These are phyloP conservation scores for Mustela nigripes DNA, from an alignment of 2,113 vertebrate genomes.

Conservation along the genomic window DNA sequence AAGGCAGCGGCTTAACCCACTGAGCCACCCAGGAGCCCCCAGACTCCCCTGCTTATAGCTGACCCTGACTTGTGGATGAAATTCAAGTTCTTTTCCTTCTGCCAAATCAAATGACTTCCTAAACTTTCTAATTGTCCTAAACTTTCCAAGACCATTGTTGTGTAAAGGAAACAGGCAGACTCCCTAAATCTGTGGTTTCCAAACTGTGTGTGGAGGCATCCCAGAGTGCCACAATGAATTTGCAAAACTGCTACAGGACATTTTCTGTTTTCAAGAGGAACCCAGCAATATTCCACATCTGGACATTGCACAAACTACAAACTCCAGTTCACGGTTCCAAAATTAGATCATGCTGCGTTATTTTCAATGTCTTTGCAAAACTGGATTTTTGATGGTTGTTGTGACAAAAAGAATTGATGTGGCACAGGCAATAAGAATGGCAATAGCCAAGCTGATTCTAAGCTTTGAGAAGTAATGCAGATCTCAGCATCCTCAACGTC, in stretches of 20 bases:
- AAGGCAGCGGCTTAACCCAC: too few species aligned
- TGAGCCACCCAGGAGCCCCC: too few species aligned
- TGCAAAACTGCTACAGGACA: background rate
- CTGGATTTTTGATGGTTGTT: background rate
- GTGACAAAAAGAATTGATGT: background rate
- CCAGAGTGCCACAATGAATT: background rate
- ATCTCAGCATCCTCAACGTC: background rate
- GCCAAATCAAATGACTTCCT: background rate
- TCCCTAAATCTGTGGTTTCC: background rate
- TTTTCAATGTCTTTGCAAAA: slow-evolving; percentile 2
- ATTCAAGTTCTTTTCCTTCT: slow-evolving; percentile 35
- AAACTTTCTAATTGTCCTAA: background rate
- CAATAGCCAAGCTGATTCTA: background rate
- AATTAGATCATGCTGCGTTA: background rate
- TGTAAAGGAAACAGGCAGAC: background rate
- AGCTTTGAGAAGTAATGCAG: slow-evolving; percentile 16
- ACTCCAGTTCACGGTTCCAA: background rate
- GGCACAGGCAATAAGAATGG: background rate
- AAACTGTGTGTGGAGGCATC: background rate
- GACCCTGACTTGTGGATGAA: background rate
- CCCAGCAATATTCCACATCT: background rate
- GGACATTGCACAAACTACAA: background rate
- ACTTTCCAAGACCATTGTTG: background rate
- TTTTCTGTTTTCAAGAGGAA: background rate
- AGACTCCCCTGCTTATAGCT: background rate